These are phyloP conservation scores for Ormyrus thymus DNA, from an alignment of 2,888 invertebrate genomes.

Conservation along the genomic window DNA sequence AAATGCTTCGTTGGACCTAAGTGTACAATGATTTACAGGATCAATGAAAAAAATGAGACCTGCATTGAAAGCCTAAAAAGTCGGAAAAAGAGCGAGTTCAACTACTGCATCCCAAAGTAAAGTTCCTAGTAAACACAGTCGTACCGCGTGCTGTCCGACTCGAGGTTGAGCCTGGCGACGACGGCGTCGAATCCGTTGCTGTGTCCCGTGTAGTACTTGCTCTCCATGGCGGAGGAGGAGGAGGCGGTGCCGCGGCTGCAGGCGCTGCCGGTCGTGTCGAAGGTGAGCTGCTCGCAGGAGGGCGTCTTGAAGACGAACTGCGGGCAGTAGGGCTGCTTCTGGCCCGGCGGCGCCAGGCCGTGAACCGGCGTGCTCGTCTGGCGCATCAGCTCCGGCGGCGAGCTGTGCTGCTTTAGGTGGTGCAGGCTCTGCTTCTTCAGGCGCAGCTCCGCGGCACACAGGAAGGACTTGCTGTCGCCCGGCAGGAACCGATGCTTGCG, in stretches of 20 bases:
- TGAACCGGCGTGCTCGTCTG: slow-evolving; percentile 53
- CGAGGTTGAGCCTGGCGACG: neutral
- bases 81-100: too few relatives aligned
- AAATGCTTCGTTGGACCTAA: neutral
- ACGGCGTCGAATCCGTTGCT: neutral
- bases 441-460: neutral
- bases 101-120: too few relatives aligned
- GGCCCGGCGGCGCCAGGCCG: neutral
- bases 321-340: slow-evolving; percentile 21
- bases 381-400: slow-evolving; percentile 43
- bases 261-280: slow-evolving; percentile 30
- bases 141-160: slow-evolving; percentile 13
- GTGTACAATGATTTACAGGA: too few relatives aligned
- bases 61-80: too few relatives aligned
- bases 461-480: neutral
- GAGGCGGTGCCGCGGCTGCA: neutral
- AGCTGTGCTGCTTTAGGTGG: slow-evolving; percentile 29
- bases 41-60: too few relatives aligned
- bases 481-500: neutral
- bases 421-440: slow-evolving; percentile 39
- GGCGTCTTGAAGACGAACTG: slow-evolving; percentile 49
- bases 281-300: slow-evolving; percentile 20
- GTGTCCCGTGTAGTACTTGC: slow-evolving; percentile 35
- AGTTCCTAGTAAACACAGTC: neutral
- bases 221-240: neutral